Evolutionary conservation across 2,888 invertebrate species (phyloP).

Genomic region (Tetragnatha montana): DNA sequence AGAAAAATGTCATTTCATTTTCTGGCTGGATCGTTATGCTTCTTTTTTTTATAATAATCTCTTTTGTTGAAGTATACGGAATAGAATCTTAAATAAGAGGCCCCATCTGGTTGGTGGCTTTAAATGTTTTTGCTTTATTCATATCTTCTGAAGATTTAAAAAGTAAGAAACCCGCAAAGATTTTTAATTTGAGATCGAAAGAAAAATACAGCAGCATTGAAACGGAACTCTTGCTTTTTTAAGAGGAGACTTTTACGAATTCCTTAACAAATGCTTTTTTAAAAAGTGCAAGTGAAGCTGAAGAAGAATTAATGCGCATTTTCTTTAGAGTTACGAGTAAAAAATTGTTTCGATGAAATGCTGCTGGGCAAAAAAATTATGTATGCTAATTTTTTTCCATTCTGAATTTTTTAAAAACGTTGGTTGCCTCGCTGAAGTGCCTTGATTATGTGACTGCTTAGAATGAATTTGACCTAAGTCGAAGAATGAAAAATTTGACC

Average conservation of each 20-base stretch:
- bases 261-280: too few species aligned
- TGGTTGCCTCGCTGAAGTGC: too few species aligned
- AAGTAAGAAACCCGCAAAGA: conserved; percentile 26
- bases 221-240: neutral
- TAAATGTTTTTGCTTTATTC: neutral
- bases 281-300: neutral
- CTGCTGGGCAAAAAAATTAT: too few species aligned
- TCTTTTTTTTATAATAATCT: neutral
- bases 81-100: neutral
- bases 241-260: too few species aligned
- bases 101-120: neutral
- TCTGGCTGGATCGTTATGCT: neutral
- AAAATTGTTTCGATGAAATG: too few species aligned
- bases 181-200: conserved; percentile 15
- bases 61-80: neutral
- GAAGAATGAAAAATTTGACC: neutral
- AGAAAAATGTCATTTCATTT: neutral
- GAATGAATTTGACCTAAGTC: neutral
- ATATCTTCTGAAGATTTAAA: conserved; percentile 25
- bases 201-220: neutral
- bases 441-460: neutral
- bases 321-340: neutral
- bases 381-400: too few species aligned
- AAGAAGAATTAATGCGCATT: neutral
- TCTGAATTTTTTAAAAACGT: too few species aligned